These are phyloP conservation scores for Halcyon chelicuti DNA, from an alignment of 2,797 vertebrate species.

Conservation along the genomic window DNA sequence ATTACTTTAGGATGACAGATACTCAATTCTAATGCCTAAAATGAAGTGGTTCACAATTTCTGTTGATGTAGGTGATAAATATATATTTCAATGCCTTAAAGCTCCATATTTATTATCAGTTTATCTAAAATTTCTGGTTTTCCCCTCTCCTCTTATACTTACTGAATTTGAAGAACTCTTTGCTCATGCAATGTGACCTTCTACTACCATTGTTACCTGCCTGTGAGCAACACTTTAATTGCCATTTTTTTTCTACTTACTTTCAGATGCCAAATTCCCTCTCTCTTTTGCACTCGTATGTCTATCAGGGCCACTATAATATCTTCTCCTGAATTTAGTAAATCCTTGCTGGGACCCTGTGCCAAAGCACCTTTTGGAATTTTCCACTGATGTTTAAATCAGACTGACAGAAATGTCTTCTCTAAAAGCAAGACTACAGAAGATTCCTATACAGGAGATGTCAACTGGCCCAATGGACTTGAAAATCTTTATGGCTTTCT, in stretches of 20 bases:
- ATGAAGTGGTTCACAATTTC: neutral
- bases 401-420: neutral
- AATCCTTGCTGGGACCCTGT: neutral
- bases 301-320: neutral
- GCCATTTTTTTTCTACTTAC: neutral
- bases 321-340: neutral
- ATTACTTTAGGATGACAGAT: neutral
- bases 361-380: neutral
- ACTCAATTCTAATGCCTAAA: neutral
- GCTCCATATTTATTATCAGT: neutral
- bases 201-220: neutral
- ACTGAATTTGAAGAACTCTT: neutral
- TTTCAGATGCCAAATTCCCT: neutral
- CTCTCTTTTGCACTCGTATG: neutral
- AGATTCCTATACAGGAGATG: neutral
- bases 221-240: neutral
- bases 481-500: neutral
- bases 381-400: neutral
- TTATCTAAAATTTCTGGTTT: neutral
- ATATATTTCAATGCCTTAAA: neutral
- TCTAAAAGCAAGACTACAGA: neutral
- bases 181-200: neutral
- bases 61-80: neutral
- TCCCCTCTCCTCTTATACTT: neutral
- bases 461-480: neutral